Evolutionary conservation across 2,888 invertebrate genomes (phyloP).

Genomic region (Drosophila quinaria): DNA sequence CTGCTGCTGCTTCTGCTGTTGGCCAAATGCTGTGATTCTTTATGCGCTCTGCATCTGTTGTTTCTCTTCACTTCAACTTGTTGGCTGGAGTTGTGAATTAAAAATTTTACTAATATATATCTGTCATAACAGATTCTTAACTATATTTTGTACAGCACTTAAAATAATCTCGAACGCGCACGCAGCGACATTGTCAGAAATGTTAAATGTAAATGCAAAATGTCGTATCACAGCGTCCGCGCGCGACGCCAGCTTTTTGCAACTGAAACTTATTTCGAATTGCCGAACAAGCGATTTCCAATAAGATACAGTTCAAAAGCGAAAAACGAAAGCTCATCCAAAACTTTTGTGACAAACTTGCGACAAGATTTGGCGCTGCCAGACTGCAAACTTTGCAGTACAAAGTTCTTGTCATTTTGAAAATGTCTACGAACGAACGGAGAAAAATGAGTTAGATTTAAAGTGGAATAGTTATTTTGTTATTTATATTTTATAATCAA

Average conservation of each 20-base stretch:
- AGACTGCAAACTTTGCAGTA: background rate
- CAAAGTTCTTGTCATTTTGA: background rate
- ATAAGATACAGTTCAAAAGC: slow-evolving; percentile 48
- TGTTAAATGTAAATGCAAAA: slow-evolving; percentile 22
- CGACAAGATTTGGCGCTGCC: slow-evolving; percentile 27
- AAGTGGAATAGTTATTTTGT: too few relatives aligned
- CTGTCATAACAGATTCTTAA: slow-evolving; percentile 13
- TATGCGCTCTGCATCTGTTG: slow-evolving; percentile 11
- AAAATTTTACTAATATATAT: background rate
- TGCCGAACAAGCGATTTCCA: slow-evolving; percentile 46
- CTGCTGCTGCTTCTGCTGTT: slow-evolving; percentile 4
- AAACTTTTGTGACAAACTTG: slow-evolving; percentile 29
- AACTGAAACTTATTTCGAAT: slow-evolving; percentile 64
- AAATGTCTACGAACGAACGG: too few relatives aligned
- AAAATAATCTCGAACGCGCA: slow-evolving; percentile 45
- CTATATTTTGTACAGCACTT: slow-evolving; percentile 29
- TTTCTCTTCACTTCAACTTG: background rate
- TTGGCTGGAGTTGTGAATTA: slow-evolving; percentile 1
- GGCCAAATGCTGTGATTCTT: slow-evolving; percentile 7
- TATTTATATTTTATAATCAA: background rate
- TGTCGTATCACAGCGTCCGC: slow-evolving; percentile 43
- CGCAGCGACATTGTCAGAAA: slow-evolving; percentile 34
- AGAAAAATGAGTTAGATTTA: background rate
- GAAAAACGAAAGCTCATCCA: slow-evolving; percentile 37
- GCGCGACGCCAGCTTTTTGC: slow-evolving; percentile 59